These are phyloP conservation scores for Andricus curvator DNA, from an alignment of 2,888 invertebrate genomes.

Conservation along the genomic window DNA sequence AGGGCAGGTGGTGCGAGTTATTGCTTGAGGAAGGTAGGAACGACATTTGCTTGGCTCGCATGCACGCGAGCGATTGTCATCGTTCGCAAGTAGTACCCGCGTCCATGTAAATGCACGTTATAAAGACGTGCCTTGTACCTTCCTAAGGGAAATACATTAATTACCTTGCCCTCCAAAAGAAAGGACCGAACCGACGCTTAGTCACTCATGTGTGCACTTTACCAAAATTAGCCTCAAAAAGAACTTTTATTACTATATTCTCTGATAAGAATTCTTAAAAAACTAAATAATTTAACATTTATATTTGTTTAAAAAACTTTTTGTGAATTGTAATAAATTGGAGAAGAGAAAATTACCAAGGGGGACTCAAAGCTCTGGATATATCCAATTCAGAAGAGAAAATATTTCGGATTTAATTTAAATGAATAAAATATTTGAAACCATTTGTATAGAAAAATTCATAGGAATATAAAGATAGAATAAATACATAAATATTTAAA, in stretches of 20 bases:
- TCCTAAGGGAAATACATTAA: neutral
- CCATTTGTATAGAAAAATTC: too few relatives aligned
- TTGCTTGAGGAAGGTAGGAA: constrained; percentile 10
- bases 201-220: neutral
- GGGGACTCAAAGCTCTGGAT: too few relatives aligned
- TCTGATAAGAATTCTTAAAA: too few relatives aligned
- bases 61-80: constrained; percentile 32
- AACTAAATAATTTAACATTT: too few relatives aligned
- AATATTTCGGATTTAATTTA: neutral
- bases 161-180: neutral
- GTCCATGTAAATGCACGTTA: constrained; percentile 9
- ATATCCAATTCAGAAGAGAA: too few relatives aligned
- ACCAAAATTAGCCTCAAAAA: neutral
- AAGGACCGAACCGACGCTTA: neutral
- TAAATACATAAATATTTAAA: neutral
- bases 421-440: neutral
- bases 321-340: too few relatives aligned
- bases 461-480: neutral
- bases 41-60: constrained; percentile 10
- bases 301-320: too few relatives aligned
- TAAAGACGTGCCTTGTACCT: constrained; percentile 17
- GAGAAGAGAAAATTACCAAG: too few relatives aligned
- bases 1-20: constrained; percentile 20
- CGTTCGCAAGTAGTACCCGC: constrained; percentile 7
- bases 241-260: neutral